Conservation (phyloP, 2,888 invertebrate species). For the Dinocampus coccinellae region DNA sequence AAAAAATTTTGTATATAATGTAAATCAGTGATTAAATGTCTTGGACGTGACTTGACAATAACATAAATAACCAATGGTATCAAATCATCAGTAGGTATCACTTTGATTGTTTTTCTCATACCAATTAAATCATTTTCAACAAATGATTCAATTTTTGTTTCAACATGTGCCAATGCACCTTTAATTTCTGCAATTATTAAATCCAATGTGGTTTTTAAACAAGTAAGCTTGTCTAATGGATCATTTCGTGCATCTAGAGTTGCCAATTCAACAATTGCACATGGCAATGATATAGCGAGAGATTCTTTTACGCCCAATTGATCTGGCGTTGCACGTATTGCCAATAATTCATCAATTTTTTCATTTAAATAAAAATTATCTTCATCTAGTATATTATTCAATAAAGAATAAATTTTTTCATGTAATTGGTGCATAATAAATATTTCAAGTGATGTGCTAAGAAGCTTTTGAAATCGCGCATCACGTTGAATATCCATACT, state of each 20-base stretch:
- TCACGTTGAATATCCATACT: conserved; percentile 53
- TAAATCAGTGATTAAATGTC: conserved; percentile 68
- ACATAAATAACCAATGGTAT: conserved; percentile 67
- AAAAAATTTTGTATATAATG: conserved; percentile 68
- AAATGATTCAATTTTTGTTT: conserved; percentile 45
- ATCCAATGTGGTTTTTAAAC: conserved; percentile 68
- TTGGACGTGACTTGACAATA: conserved; percentile 68
- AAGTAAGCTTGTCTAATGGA: conserved; percentile 69
- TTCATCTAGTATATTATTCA: conserved; percentile 55
- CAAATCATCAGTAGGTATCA: conserved; percentile 59
- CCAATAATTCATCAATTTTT: conserved; percentile 62
- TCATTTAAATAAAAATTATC: conserved; percentile 63
- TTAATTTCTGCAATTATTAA: conserved; percentile 70
- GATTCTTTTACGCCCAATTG: conserved; percentile 67
- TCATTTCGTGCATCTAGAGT: conserved; percentile 66
- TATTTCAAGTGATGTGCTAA: conserved; percentile 54
- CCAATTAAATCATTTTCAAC: conserved; percentile 41
- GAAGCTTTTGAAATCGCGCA: conserved; percentile 53
- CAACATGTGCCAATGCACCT: conserved; percentile 66
- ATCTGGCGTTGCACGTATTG: conserved; percentile 64
- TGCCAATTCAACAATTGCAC: conserved; percentile 71
- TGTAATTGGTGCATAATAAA: conserved; percentile 61
- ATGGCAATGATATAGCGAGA: conserved; percentile 66
- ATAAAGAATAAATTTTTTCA: conserved; percentile 61
- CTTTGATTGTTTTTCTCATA: conserved; percentile 39